Percentiles rank a stretch among this genome's conserved stretches.
Evolutionary conservation across 2,888 invertebrate genomes (phyloP).

Genomic region (Lysandra coridon): DNA sequence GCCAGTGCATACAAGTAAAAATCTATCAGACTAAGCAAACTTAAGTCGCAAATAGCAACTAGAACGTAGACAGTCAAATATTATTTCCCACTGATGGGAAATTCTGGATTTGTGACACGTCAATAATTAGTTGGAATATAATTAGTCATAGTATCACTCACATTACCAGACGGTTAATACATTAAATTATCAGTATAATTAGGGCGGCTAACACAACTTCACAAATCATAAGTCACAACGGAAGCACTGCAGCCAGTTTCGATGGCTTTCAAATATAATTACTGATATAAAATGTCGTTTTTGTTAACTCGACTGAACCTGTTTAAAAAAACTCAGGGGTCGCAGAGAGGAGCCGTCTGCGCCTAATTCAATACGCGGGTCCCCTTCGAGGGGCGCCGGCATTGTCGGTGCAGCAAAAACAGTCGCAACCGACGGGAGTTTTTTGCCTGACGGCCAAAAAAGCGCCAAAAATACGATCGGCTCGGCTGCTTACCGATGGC

Average conservation of each 20-base stretch:
- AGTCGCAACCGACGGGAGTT: constrained; percentile 47
- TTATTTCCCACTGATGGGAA: neutral
- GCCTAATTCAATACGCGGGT: constrained; percentile 53
- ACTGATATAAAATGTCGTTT: constrained; percentile 11
- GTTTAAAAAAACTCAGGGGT: constrained; percentile 38
- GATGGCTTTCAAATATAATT: constrained; percentile 7
- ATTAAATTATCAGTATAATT: neutral
- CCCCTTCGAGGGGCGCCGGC: constrained; percentile 61
- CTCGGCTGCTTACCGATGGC: constrained; percentile 62
- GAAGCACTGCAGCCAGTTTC: neutral
- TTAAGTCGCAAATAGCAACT: neutral
- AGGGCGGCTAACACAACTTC: neutral
- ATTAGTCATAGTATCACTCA: neutral
- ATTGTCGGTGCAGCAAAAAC: constrained; percentile 61
- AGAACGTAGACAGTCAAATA: neutral
- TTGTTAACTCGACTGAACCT: constrained; percentile 9
- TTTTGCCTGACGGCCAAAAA: constrained; percentile 53
- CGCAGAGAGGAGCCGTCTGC: constrained; percentile 43
- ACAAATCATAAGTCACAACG: neutral
- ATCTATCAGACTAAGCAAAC: neutral
- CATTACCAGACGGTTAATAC: neutral
- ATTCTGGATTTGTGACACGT: neutral
- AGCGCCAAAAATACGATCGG: constrained; percentile 53
- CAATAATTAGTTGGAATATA: neutral
- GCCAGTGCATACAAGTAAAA: neutral